Evolutionary conservation across 2,113 vertebrate species (phyloP).

Genomic region (Natator depressus): DNA sequence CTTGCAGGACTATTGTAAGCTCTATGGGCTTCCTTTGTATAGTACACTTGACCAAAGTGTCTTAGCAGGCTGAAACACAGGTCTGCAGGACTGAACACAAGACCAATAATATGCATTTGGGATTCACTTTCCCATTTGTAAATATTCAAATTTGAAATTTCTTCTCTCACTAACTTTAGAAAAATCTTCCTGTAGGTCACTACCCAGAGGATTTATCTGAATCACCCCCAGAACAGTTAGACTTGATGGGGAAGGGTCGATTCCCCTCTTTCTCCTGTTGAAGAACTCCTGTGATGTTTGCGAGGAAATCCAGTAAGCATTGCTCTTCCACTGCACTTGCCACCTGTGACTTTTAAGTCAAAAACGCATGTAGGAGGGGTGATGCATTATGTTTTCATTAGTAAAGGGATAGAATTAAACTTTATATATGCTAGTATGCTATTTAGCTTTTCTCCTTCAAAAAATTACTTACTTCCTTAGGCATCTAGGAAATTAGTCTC

Average conservation of each 20-base stretch:
- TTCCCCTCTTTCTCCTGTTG: background rate
- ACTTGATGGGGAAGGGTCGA: background rate
- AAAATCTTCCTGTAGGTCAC: background rate
- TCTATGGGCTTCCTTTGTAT: background rate
- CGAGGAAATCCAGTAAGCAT: fast-evolving
- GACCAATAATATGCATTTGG: background rate
- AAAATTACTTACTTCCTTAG: background rate
- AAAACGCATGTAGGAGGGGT: background rate
- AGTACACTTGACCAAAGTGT: background rate
- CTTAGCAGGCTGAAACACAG: background rate
- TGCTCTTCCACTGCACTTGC: background rate
- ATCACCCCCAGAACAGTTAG: fast-evolving
- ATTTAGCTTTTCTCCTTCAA: background rate
- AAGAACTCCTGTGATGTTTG: background rate
- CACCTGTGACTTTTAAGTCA: background rate
- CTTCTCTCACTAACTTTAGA: background rate
- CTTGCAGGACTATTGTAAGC: background rate
- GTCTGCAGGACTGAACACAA: background rate
- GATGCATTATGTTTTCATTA: background rate
- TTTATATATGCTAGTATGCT: background rate
- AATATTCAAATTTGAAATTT: background rate
- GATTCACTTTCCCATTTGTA: background rate
- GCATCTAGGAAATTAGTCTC: background rate
- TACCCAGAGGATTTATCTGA: background rate
- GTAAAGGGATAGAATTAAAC: background rate